A percentile compares a stretch with the other conserved stretches of the same genome.
phyloP scores from a whole-genome alignment of 2,888 invertebrate genomes.

The Himalopsyche tibetana region DNA sequence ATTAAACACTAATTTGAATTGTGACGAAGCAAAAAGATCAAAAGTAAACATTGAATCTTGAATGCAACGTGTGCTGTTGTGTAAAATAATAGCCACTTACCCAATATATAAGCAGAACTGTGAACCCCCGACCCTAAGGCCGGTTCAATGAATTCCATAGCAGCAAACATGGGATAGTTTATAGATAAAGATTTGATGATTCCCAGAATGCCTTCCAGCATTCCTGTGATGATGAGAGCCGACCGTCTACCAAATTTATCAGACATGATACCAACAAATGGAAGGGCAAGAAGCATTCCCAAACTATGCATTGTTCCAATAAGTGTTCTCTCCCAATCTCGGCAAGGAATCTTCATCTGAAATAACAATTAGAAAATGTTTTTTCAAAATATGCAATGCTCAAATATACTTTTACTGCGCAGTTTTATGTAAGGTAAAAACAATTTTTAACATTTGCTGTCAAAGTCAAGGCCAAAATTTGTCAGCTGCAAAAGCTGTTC shows the following conservation, averaged over 20 bases:
- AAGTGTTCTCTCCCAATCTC: conserved; percentile 84
- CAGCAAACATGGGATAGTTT: conserved; percentile 82
- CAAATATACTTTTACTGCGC: no score
- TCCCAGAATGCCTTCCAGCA: conserved; percentile 81
- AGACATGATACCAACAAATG: conserved; percentile 83
- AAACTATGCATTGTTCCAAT: conserved; percentile 85
- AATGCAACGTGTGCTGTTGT: no score
- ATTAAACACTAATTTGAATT: no score
- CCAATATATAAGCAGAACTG: conserved; percentile 84
- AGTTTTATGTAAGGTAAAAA: no score
- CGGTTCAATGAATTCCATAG: conserved; percentile 85
- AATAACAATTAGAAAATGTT: background rate
- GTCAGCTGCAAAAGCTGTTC: no score
- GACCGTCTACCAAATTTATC: conserved; percentile 84
- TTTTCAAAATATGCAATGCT: no score
- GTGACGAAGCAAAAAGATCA: no score
- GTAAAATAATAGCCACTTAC: conserved; percentile 70
- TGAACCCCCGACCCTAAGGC: conserved; percentile 83
- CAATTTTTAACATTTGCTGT: no score
- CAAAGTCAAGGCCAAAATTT: no score
- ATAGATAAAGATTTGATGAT: conserved; percentile 82
- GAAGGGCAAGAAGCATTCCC: conserved; percentile 84
- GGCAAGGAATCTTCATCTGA: conserved; percentile 76
- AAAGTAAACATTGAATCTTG: no score
- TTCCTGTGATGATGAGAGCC: conserved; percentile 79